Conservation (phyloP, 2,888 invertebrate genomes). For the Hypena proboscidalis region DNA sequence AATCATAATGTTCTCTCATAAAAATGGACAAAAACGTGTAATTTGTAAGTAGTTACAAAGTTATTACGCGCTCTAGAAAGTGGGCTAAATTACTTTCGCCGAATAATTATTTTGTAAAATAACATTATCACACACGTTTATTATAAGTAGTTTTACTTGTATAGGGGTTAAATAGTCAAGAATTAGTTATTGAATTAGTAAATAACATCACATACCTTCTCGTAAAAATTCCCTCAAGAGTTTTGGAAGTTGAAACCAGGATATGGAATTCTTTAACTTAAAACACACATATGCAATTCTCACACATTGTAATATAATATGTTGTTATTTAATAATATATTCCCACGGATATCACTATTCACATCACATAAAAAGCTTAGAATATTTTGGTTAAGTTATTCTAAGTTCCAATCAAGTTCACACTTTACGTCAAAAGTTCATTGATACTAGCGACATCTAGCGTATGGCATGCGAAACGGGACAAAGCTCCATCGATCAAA, state of each 20-base stretch:
- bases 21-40: conserved; percentile 18
- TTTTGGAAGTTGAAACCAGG: conserved; percentile 47
- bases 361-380: conserved; percentile 75
- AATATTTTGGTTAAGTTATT: conserved; percentile 82
- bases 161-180: conserved; percentile 14
- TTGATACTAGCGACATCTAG: conserved; percentile 71
- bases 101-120: conserved; percentile 7
- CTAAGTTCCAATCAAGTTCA: conserved; percentile 81
- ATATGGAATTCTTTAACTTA: conserved; percentile 43
- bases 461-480: conserved; percentile 59
- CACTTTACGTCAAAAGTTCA: conserved; percentile 79
- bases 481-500: conserved; percentile 74
- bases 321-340: conserved; percentile 54
- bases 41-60: conserved; percentile 18
- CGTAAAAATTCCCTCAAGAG: conserved; percentile 39
- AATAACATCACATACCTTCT: conserved; percentile 53
- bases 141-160: neutral
- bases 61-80: conserved; percentile 46
- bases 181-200: conserved; percentile 23
- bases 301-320: conserved; percentile 64
- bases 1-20: neutral
- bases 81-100: conserved; percentile 50
- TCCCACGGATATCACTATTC: conserved; percentile 71
- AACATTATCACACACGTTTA: neutral
- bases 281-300: conserved; percentile 57